phyloP scores from a whole-genome alignment of 2,888 invertebrate genomes.

The Thecocarcelia acutangulata region DNA sequence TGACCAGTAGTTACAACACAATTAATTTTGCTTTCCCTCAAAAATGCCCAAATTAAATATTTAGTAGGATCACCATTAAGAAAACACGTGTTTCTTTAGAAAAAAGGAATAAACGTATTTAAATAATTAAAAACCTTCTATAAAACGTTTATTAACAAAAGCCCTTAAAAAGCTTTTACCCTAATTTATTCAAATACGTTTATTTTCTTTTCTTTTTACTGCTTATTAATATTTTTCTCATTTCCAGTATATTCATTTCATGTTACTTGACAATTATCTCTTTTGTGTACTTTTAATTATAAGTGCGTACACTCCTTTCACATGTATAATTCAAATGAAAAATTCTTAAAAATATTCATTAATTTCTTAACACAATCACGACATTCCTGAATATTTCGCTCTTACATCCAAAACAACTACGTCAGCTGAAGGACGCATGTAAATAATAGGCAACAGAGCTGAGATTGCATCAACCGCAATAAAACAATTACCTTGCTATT shows the following conservation, averaged over 20 bases:
- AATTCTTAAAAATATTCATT: constrained; percentile 32
- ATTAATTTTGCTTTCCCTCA: too few species aligned
- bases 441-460: constrained; percentile 5
- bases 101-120: too few species aligned
- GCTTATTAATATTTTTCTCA: constrained; percentile 18
- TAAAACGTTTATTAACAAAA: neutral
- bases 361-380: constrained; percentile 25
- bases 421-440: constrained; percentile 8
- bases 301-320: constrained; percentile 21
- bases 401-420: constrained; percentile 30
- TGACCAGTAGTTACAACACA: neutral
- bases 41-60: too few species aligned
- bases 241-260: constrained; percentile 8
- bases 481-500: constrained; percentile 67
- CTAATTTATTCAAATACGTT: constrained; percentile 6
- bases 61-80: neutral
- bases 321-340: constrained; percentile 34
- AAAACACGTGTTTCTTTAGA: too few species aligned
- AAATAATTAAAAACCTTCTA: too few species aligned
- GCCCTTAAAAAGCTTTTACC: neutral
- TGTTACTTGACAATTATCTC: constrained; percentile 54
- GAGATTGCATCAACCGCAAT: constrained; percentile 61
- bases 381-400: constrained; percentile 23
- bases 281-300: constrained; percentile 53
- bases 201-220: neutral